Evolutionary conservation across 2,113 vertebrate genomes (phyloP).

Genomic region (Aspiorhynchus laticeps): DNA sequence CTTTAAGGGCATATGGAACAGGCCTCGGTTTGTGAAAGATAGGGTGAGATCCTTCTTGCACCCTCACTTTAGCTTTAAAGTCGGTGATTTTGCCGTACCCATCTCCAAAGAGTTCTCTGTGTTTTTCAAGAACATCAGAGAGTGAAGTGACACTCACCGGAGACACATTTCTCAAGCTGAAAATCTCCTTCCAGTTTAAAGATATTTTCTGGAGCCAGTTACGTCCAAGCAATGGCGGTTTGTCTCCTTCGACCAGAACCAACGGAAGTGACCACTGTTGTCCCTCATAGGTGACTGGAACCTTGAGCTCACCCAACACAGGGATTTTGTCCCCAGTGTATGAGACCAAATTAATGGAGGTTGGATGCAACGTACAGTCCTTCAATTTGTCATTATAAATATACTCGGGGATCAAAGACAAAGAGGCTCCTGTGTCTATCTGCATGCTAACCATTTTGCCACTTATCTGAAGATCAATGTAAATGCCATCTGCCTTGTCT

Average conservation of each 20-base stretch:
- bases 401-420: constrained; percentile 16
- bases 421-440: constrained; percentile 12
- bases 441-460: constrained; percentile 24
- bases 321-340: constrained; percentile 14
- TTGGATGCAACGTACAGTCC: not conserved
- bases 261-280: not conserved
- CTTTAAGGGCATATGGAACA: constrained; percentile 34
- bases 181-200: constrained; percentile 16
- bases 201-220: constrained; percentile 27
- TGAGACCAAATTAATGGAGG: not conserved
- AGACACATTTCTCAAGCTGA: too few species aligned
- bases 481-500: constrained; percentile 12
- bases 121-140: not conserved
- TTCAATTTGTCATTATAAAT: not conserved
- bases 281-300: too few species aligned
- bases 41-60: constrained; percentile 6
- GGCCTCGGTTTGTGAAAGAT: constrained; percentile 38
- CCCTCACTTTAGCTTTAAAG: constrained; percentile 8
- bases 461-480: not conserved
- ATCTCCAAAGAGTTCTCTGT: not conserved
- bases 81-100: not conserved
- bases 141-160: too few species aligned
- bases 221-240: not conserved
- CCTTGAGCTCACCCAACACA: not conserved
- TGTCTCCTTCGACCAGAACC: constrained; percentile 22